These are phyloP conservation scores for Octopus bimaculoides DNA, from an alignment of 1,140 invertebrate genomes.

Conservation along the genomic window DNA sequence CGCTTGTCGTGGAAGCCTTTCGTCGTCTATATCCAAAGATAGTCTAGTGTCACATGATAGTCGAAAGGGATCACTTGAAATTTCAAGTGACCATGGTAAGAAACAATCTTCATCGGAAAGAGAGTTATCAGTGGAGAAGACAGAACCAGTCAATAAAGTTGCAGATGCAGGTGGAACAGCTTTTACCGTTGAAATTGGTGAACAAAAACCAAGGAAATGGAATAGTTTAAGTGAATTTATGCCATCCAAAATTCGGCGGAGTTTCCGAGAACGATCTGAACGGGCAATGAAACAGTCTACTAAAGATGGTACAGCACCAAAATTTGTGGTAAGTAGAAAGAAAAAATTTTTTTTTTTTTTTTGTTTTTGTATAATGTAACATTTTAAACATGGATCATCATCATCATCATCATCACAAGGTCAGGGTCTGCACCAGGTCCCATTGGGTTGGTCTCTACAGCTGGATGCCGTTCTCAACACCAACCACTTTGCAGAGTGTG, in stretches of 20 bases:
- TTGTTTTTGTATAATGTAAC: too few species aligned
- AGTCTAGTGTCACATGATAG: conserved; percentile 26
- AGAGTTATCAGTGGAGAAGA: conserved; percentile 9
- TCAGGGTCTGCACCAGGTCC: too few species aligned
- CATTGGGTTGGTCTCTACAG: too few species aligned
- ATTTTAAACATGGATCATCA: too few species aligned
- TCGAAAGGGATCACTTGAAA: conserved; percentile 1
- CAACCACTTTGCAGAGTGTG: too few species aligned
- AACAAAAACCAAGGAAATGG: conserved; percentile 32
- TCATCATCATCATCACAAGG: too few species aligned
- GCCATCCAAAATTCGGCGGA: conserved; percentile 51
- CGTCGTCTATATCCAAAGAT: conserved; percentile 38
- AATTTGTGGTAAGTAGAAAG: conserved; percentile 9
- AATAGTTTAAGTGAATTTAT: conserved; percentile 59
- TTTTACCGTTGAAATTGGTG: conserved; percentile 59
- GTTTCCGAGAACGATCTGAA: conserved; percentile 31
- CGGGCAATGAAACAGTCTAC: conserved; percentile 16
- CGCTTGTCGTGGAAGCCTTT: conserved; percentile 24
- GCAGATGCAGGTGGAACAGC: conserved; percentile 42
- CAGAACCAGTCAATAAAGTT: neutral
- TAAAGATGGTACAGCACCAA: conserved; percentile 2
- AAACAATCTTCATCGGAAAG: neutral
- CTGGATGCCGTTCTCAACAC: too few species aligned
- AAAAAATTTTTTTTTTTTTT: neutral
- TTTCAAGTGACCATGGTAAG: conserved; percentile 5